Evolutionary conservation across 2,113 vertebrate genomes (phyloP).

Genomic region (Psammodynastes pulverulentus): DNA sequence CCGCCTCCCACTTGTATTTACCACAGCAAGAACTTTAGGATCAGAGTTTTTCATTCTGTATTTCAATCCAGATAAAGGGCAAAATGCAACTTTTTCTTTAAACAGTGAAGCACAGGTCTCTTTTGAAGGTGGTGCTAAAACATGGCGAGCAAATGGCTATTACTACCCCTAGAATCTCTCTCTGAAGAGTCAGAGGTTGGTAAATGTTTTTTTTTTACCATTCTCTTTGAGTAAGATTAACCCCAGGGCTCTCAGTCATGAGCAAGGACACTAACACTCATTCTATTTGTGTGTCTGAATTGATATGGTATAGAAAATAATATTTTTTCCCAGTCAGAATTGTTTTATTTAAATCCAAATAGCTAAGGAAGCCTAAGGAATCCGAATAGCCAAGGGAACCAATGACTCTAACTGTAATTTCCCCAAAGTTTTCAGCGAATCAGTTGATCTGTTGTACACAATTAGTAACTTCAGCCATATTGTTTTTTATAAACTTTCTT

Average conservation of each 20-base stretch:
- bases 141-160: background rate
- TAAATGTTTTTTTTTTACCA: background rate
- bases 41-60: background rate
- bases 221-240: background rate
- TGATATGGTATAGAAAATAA: background rate
- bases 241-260: background rate
- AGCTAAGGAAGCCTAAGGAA: background rate
- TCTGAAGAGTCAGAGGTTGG: background rate
- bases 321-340: background rate
- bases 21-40: background rate
- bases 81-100: background rate
- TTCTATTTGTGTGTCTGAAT: background rate
- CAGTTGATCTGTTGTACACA: background rate
- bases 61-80: background rate
- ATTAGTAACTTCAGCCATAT: background rate
- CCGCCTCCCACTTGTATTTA: background rate
- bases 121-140: background rate
- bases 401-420: no score
- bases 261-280: background rate
- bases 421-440: background rate
- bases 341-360: background rate
- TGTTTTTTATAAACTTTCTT: background rate
- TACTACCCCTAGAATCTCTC: background rate
- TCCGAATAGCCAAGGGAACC: no score
- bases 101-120: background rate